These are phyloP conservation scores for Eumeta japonica DNA, from an alignment of 1,140 invertebrate genomes.

Conservation along the genomic window DNA sequence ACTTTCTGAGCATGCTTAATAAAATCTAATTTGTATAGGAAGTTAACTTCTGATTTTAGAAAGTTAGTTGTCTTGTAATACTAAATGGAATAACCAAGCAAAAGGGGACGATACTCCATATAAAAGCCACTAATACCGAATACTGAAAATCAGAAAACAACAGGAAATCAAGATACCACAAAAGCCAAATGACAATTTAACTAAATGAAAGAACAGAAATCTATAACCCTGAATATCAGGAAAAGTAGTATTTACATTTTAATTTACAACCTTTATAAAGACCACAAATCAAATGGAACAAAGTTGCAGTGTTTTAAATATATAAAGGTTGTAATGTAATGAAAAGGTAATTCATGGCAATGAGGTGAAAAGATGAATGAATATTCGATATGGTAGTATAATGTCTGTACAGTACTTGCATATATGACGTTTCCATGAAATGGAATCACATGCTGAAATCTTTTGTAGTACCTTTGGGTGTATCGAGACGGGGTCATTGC, in stretches of 20 bases:
- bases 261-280: slow-evolving; percentile 22
- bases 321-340: slow-evolving; percentile 2
- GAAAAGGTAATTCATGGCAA: background rate
- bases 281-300: too few relatives aligned
- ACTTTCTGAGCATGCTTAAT: slow-evolving; percentile 45
- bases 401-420: too few relatives aligned
- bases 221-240: too few relatives aligned
- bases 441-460: too few relatives aligned
- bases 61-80: too few relatives aligned
- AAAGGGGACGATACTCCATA: too few relatives aligned
- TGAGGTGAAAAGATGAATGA: slow-evolving; percentile 10
- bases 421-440: too few relatives aligned
- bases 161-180: too few relatives aligned
- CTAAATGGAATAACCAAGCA: slow-evolving; percentile 7
- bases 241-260: background rate
- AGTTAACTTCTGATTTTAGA: too few relatives aligned
- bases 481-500: slow-evolving; percentile 50
- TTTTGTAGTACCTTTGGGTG: slow-evolving; percentile 63
- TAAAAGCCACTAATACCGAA: too few relatives aligned
- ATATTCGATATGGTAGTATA: slow-evolving; percentile 9
- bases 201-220: slow-evolving; percentile 13
- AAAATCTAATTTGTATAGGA: slow-evolving; percentile 12
- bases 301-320: slow-evolving; percentile 4
- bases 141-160: too few relatives aligned
- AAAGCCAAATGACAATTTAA: too few relatives aligned